These are phyloP conservation scores for Zaprionus taronus DNA, from an alignment of 1,140 invertebrate genomes.

Conservation along the genomic window DNA sequence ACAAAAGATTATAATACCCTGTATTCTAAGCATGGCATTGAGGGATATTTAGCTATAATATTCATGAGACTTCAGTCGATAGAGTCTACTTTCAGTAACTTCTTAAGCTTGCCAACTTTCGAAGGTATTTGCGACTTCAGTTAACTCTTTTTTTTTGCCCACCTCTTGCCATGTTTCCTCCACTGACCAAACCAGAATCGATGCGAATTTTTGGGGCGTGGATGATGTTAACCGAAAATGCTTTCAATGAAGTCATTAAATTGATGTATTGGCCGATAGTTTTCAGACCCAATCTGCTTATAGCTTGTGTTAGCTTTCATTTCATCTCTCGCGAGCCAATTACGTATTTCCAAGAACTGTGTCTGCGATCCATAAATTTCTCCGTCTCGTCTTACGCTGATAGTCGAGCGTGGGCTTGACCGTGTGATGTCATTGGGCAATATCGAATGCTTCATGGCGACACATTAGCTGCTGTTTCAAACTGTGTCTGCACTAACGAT, in stretches of 20 bases:
- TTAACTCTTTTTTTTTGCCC: background rate
- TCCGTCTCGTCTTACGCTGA: constrained; percentile 6
- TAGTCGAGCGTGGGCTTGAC: constrained; percentile 35
- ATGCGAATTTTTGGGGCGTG: constrained; percentile 44
- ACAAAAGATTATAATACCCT: background rate
- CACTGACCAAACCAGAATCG: background rate
- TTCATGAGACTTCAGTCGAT: background rate
- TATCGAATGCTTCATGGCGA: background rate
- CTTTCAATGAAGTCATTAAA: constrained; percentile 81
- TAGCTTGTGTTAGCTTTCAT: constrained; percentile 28
- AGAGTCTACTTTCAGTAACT: too few species aligned
- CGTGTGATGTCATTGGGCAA: constrained; percentile 50
- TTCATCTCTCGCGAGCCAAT: constrained; percentile 65
- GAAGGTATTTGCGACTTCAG: background rate
- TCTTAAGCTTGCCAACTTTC: background rate
- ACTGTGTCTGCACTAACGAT: background rate
- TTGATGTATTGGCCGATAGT: constrained; percentile 76
- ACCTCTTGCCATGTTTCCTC: background rate
- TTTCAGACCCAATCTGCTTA: constrained; percentile 50
- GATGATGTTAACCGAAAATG: constrained; percentile 55
- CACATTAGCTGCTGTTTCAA: background rate
- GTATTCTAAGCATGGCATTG: background rate
- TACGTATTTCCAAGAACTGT: constrained; percentile 67
- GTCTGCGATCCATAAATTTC: constrained; percentile 39
- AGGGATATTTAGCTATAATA: background rate